Evolutionary conservation across 2,888 invertebrate species (phyloP).

Genomic region (Volucella inflata): DNA sequence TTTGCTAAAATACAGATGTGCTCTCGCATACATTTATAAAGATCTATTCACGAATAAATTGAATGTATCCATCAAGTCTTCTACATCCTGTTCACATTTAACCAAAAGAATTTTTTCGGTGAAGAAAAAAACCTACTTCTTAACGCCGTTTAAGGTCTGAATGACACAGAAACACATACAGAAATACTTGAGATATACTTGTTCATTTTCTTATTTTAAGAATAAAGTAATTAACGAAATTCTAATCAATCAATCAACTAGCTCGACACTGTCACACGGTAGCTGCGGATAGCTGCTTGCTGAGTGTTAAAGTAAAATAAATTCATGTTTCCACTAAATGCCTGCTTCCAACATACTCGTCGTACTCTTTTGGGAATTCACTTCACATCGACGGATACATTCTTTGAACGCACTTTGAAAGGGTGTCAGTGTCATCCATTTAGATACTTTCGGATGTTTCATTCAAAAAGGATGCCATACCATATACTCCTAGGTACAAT

Average conservation of each 20-base stretch:
- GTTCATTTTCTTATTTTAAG: slow-evolving; percentile 64
- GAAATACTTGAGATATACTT: slow-evolving; percentile 2
- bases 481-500: slow-evolving; percentile 53
- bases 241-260: slow-evolving; percentile 83
- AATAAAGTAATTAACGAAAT: slow-evolving; percentile 83
- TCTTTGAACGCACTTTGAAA: slow-evolving; percentile 31
- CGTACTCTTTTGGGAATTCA: slow-evolving; percentile 58
- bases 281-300: slow-evolving; percentile 29
- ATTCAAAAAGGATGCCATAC: slow-evolving; percentile 67
- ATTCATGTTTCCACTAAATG: slow-evolving; percentile 69
- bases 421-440: slow-evolving; percentile 65
- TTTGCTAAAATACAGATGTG: too few relatives aligned
- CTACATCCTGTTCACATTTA: neutral
- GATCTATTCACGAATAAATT: too few relatives aligned
- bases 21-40: too few relatives aligned
- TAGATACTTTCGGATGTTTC: slow-evolving; percentile 61
- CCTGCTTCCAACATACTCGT: slow-evolving; percentile 42
- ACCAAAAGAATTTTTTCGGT: slow-evolving; percentile 7
- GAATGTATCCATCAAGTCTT: neutral
- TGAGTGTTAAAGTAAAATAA: slow-evolving; percentile 69
- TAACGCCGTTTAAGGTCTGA: neutral
- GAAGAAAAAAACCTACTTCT: neutral
- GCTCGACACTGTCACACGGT: slow-evolving; percentile 72
- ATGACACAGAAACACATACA: neutral
- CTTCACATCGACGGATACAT: slow-evolving; percentile 44